Percentiles rank a stretch among this genome's conserved stretches.
Evolutionary conservation across 2,888 invertebrate genomes (phyloP).

Genomic region (Drosophila leonis): DNA sequence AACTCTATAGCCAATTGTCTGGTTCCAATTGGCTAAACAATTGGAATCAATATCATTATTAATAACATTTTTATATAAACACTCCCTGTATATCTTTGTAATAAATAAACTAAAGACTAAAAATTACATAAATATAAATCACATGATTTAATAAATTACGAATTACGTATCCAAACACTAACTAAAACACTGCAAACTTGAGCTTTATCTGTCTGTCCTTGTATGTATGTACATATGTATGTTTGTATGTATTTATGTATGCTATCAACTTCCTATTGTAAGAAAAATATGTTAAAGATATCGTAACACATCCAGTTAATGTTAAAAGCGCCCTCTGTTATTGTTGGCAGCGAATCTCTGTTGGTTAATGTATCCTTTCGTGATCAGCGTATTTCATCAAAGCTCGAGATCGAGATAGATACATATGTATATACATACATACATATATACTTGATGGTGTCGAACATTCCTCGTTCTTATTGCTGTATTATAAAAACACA

Average conservation of each 20-base stretch:
- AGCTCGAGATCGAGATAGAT: neutral
- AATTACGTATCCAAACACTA: neutral
- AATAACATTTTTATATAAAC: neutral
- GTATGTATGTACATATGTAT: too few species aligned
- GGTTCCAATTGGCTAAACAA: neutral
- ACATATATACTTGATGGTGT: neutral
- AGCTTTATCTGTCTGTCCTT: too few species aligned
- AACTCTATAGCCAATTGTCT: neutral
- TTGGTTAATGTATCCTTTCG: neutral
- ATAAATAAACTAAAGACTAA: too few species aligned
- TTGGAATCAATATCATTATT: neutral
- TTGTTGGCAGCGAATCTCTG: neutral
- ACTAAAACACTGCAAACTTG: neutral
- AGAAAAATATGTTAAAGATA: neutral
- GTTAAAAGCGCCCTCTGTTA: neutral
- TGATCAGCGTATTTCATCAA: neutral
- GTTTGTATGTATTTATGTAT: too few species aligned
- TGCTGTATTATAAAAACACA: constrained; percentile 20
- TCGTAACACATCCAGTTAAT: neutral
- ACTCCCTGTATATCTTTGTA: neutral
- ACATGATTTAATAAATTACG: neutral
- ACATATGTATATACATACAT: neutral
- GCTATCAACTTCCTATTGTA: neutral
- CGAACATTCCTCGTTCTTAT: neutral
- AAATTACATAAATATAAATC: neutral